phyloP scores from a whole-genome alignment of 1,140 invertebrate genomes.

The Eupeodes corollae region DNA sequence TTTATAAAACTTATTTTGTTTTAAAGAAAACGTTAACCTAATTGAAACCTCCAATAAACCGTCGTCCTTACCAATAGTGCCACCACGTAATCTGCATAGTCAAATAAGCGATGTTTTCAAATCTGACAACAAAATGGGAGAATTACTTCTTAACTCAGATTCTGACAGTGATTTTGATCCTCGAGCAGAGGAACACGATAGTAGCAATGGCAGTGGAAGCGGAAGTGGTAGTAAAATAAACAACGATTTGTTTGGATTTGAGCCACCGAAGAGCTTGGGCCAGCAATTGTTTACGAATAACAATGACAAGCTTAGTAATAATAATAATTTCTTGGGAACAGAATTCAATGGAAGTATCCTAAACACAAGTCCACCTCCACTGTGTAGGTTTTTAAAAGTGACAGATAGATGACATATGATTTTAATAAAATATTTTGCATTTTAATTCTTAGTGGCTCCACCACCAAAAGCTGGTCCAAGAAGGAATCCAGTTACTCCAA shows the following conservation, averaged over 20 bases:
- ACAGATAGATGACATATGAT: background rate
- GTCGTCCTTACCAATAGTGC: slow-evolving; percentile 45
- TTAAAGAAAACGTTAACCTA: no score
- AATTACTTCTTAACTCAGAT: slow-evolving; percentile 65
- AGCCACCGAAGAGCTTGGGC: slow-evolving; percentile 36
- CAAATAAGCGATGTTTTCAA: slow-evolving; percentile 39
- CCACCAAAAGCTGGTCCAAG: slow-evolving; percentile 54
- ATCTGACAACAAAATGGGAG: slow-evolving; percentile 66
- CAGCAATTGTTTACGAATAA: slow-evolving; percentile 33
- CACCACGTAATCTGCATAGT: slow-evolving; percentile 51
- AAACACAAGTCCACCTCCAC: slow-evolving; percentile 41
- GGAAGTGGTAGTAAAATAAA: slow-evolving; percentile 25
- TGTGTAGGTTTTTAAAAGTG: slow-evolving; percentile 44
- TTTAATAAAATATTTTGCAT: slow-evolving; percentile 2
- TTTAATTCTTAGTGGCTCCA: slow-evolving; percentile 55
- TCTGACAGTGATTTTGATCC: slow-evolving; percentile 71
- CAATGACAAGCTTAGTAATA: slow-evolving; percentile 24
- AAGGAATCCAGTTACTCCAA: slow-evolving; percentile 22
- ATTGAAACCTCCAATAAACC: slow-evolving; percentile 19
- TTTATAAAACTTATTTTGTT: no score
- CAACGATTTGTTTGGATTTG: slow-evolving; percentile 35
- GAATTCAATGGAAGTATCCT: slow-evolving; percentile 8
- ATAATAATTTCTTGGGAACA: slow-evolving; percentile 9
- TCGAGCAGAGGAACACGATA: slow-evolving; percentile 53
- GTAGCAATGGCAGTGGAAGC: slow-evolving; percentile 29